Evolutionary conservation across 2,113 vertebrate genomes (phyloP).

Genomic region (Notothenia coriiceps): DNA sequence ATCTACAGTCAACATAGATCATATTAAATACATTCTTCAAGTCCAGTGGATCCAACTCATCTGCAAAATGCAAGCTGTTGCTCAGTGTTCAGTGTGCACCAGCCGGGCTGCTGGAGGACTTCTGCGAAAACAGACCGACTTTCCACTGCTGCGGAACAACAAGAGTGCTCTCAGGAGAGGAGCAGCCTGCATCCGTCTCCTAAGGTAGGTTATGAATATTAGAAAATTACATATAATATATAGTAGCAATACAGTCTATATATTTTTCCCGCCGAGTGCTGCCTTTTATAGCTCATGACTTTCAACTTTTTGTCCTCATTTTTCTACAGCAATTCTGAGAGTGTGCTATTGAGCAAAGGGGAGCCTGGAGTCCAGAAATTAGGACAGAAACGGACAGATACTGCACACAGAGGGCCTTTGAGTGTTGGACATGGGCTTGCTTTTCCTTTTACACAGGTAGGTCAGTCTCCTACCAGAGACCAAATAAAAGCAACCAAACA

Average conservation of each 20-base stretch:
- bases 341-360: conserved; percentile 38
- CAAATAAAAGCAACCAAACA: neutral
- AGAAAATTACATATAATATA: neutral
- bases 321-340: conserved; percentile 50
- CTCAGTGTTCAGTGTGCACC: conserved; percentile 76
- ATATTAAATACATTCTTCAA: neutral
- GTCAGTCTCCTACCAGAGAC: neutral
- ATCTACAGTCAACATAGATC: neutral
- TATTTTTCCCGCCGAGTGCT: neutral
- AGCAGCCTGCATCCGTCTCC: conserved; percentile 58
- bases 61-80: conserved; percentile 70
- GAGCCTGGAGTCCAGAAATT: conserved; percentile 47
- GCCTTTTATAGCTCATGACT: neutral
- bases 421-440: conserved; percentile 65
- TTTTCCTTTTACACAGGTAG: conserved; percentile 73
- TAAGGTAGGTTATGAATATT: conserved; percentile 65
- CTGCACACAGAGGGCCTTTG: conserved; percentile 48
- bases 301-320: neutral
- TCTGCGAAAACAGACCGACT: conserved; percentile 66
- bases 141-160: conserved; percentile 61
- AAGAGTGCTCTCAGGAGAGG: conserved; percentile 65
- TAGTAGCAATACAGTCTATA: neutral
- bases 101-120: conserved; percentile 61
- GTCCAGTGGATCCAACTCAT: neutral
- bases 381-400: conserved; percentile 27